These are phyloP conservation scores for Aelia acuminata DNA, from an alignment of 2,888 invertebrate species.

Conservation along the genomic window DNA sequence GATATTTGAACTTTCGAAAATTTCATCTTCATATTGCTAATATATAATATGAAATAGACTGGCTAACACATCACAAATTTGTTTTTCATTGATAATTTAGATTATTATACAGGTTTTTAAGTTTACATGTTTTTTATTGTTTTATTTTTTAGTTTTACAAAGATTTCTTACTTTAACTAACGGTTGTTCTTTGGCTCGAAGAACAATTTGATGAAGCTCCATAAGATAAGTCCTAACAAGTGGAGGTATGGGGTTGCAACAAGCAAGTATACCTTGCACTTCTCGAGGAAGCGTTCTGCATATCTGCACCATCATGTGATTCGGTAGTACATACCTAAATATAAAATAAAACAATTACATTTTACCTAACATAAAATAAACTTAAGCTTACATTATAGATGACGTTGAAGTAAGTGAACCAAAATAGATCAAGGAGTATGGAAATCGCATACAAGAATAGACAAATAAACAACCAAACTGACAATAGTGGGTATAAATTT, in stretches of 20 bases:
- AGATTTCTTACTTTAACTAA: constrained; percentile 72
- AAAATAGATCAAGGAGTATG: too few species aligned
- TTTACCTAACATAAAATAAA: not conserved
- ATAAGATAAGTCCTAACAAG: constrained; percentile 75
- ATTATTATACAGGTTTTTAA: too few species aligned
- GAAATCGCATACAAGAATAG: too few species aligned
- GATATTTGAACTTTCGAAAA: too few species aligned
- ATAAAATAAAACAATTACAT: constrained; percentile 60
- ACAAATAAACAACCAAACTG: too few species aligned
- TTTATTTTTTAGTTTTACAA: too few species aligned
- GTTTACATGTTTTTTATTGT: too few species aligned
- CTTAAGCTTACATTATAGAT: constrained; percentile 17
- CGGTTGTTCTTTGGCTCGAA: constrained; percentile 77
- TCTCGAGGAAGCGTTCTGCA: constrained; percentile 90
- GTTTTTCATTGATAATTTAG: too few species aligned
- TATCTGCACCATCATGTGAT: constrained; percentile 94
- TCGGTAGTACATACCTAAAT: constrained; percentile 89
- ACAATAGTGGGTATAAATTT: too few species aligned
- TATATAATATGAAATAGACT: too few species aligned
- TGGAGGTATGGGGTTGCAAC: constrained; percentile 94
- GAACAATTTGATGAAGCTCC: constrained; percentile 77
- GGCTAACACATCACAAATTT: too few species aligned
- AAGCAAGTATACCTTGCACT: constrained; percentile 91
- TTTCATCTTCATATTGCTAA: too few species aligned
- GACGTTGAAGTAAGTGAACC: not conserved